Evolutionary conservation across 2,888 invertebrate species (phyloP).

Genomic region (Caenorhabditis sp.): DNA sequence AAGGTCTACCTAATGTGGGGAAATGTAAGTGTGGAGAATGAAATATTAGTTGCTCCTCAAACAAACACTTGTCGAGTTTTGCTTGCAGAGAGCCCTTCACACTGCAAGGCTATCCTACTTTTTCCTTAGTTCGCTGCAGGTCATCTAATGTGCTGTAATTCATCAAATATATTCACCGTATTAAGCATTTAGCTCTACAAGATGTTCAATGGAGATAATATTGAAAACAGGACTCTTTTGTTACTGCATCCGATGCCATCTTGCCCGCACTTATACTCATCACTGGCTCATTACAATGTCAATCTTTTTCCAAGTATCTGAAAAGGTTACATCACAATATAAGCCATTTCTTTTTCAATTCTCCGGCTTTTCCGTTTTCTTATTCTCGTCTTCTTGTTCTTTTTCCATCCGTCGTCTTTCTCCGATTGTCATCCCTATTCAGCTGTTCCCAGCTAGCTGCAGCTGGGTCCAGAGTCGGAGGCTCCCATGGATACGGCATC

Average conservation of each 20-base stretch:
- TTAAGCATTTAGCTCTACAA: too few species aligned
- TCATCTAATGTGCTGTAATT: not conserved
- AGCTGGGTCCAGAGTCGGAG: not conserved
- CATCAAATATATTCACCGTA: too few species aligned
- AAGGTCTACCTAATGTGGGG: not conserved
- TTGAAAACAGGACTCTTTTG: slow-evolving; percentile 7
- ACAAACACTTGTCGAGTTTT: slow-evolving; percentile 1
- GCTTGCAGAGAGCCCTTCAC: not conserved
- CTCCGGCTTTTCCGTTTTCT: not conserved
- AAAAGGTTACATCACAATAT: slow-evolving; percentile 14
- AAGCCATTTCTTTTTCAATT: slow-evolving; percentile 2
- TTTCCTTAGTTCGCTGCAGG: not conserved
- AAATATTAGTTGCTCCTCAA: slow-evolving; percentile 32
- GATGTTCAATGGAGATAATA: too few species aligned
- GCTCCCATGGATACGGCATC: slow-evolving; percentile 53
- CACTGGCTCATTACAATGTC: slow-evolving; percentile 36
- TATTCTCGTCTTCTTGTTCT: slow-evolving; percentile 11
- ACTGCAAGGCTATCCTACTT: not conserved
- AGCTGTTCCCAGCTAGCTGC: not conserved
- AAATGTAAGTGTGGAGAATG: not conserved
- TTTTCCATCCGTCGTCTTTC: slow-evolving; percentile 4
- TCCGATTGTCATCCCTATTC: slow-evolving; percentile 36
- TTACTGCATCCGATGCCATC: not conserved
- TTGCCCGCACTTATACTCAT: not conserved
- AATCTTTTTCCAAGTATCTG: slow-evolving; percentile 23